phyloP scores from a whole-genome alignment of 2,113 vertebrate species.

The Centrocercus urophasianus region DNA sequence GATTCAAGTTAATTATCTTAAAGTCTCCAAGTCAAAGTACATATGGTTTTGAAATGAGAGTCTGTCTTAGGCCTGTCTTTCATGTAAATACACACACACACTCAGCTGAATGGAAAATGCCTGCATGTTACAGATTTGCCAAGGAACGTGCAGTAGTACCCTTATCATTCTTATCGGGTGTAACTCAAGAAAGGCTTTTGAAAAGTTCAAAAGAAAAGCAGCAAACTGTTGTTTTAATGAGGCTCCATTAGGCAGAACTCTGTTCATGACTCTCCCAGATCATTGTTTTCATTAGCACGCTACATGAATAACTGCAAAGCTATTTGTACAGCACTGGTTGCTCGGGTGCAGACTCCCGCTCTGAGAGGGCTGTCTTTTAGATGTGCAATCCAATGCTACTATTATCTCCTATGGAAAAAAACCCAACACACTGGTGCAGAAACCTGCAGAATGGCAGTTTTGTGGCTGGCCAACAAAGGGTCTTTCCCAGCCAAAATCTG shows the following conservation, averaged over 20 bases:
- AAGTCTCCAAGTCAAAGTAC: not conserved
- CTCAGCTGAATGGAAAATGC: not conserved
- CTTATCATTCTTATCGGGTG: constrained; percentile 14
- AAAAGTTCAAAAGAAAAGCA: constrained; percentile 52
- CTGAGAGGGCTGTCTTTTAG: constrained; percentile 26
- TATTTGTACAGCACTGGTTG: not conserved
- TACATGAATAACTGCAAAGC: constrained; percentile 12
- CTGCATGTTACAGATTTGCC: not conserved
- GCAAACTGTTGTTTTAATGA: constrained; percentile 13
- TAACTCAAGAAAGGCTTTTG: constrained; percentile 23
- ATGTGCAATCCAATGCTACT: constrained; percentile 33
- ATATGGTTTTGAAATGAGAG: not conserved
- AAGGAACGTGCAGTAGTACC: not conserved
- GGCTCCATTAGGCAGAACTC: constrained; percentile 28
- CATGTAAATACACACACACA: not conserved
- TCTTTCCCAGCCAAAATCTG: constrained; percentile 46
- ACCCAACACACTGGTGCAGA: not conserved
- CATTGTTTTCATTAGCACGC: constrained; percentile 24
- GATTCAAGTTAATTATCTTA: not conserved
- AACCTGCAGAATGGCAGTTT: constrained; percentile 36
- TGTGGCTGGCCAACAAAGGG: constrained; percentile 58
- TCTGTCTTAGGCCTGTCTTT: not conserved
- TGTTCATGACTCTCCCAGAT: not conserved
- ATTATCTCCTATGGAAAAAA: constrained; percentile 35
- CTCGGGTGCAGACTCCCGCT: not conserved